Evolutionary conservation across 1,140 invertebrate genomes (phyloP), one percentile per base, ranked within the genome.

Genomic region (Habropoda laboriosa): DNA sequence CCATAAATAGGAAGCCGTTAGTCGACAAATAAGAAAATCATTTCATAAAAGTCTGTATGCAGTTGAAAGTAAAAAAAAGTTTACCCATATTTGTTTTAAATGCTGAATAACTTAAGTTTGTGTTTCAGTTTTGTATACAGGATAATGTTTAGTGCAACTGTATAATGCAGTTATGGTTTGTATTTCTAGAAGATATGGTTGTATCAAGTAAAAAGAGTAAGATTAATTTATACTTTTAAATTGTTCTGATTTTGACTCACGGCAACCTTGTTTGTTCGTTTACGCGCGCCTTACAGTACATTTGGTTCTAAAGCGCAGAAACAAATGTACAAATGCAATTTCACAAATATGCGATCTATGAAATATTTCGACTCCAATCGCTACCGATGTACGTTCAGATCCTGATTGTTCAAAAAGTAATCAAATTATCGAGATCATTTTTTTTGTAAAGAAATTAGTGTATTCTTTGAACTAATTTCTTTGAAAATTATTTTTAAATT

Each of bases 291-390:
- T 49, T 47, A 49, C 30, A 21, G 67, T 84, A 83, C 88, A 76
- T 81, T 87, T 72, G 66, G 84, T 83, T 88, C 89, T 91, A 90
- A 87, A 87, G 89, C 89, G 90, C 90, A 91, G 90, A 90, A 90
- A 83, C 71, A 85, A 89, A 90, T 83, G 83, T 82, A 84, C 72
- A 68, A 42, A 58, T 51, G 53, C 45, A 13, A 74, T 40, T 79
- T 55, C 61, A 78, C 32, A 55, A 55, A 86, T 86, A 80, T 80
- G 61, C 72, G 74, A 67, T 38, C 78, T 49, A 63, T 68, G 24
- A 32, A 66, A 79, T 51, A 21, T 55, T 55, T 45, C 10, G 35
- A 12, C 64, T 79, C 51, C 85, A 73, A 82, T 53, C 58, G 81
- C 85, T 86, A 85, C 80, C 73, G 80, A 86, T 60, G 55, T 6